These are phyloP conservation scores for Pollicipes pollicipes DNA, from an alignment of 1,140 invertebrate species.

Conservation along the genomic window DNA sequence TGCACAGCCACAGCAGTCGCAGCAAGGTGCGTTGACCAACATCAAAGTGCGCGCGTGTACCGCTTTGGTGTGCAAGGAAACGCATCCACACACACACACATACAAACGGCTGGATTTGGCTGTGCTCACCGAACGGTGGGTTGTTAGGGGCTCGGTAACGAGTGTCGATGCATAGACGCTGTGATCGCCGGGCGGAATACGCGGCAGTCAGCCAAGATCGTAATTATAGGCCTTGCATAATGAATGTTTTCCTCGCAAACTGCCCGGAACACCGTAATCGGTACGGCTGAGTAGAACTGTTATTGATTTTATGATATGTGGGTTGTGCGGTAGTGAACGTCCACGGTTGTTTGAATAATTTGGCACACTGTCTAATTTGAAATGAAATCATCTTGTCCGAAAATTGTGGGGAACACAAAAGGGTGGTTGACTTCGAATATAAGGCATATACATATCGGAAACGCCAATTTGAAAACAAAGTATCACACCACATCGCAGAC, in stretches of 20 bases:
- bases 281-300: neutral
- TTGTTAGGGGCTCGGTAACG: neutral
- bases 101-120: too few relatives aligned
- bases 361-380: neutral
- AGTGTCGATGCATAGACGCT: too few relatives aligned
- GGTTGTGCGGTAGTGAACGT: neutral
- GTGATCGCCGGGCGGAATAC: too few relatives aligned
- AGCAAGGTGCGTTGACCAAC: too few relatives aligned
- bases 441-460: neutral
- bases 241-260: neutral
- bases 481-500: neutral
- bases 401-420: neutral
- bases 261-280: neutral
- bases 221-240: neutral
- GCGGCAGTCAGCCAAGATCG: too few relatives aligned
- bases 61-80: too few relatives aligned
- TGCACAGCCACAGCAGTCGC: too few relatives aligned
- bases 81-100: too few relatives aligned
- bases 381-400: neutral
- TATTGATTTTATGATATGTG: neutral
- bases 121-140: neutral
- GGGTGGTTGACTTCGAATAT: neutral
- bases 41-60: too few relatives aligned
- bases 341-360: neutral
- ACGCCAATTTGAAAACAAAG: neutral